Base-by-base conservation (phyloP, 2,797 vertebrate species). In the Phoxinus dragarum region DNA sequence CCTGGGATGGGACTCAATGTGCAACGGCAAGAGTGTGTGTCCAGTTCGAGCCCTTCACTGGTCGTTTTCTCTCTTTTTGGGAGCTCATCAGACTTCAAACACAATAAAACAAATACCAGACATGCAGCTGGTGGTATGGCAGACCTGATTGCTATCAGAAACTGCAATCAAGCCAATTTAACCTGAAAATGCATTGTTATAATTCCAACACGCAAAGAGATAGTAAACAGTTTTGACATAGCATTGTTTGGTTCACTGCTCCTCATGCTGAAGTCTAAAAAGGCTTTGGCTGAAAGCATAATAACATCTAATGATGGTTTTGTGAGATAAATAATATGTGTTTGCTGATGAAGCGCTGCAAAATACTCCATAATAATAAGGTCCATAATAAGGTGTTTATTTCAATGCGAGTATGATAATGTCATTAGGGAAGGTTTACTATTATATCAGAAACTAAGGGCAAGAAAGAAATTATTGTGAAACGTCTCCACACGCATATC, bases 31-130 rank as follows among this genome's bases (percentile, higher is more conserved):
- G 80, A 61, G 23, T 61, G 36, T 67, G 80, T 67, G 66, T 80
- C 36, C 80, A 38, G 17, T 38, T 76, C 21, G 47, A 42, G 23
- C 54, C 66, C 80, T 16, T 59, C 88, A 86, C 89, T 87, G 91
- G 89, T 49, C 5, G 10, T 80, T 85, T 64, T 64, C 71, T 83
- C 89, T 91, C 86, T 89, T 42, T 93, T 91, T 93, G 88, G 89
- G 90, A 90, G 89, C 90, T 94, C 91, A 75, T 91, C 67, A 84
- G 91, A 93, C 92, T 92, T 94, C 94, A 94, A 94, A 94, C 91
- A 90, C 88, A 93, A 92, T 90, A 90, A 92, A 91, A 90, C 90
- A 82, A 83, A 64, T 80, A 91, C 87, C 82, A 88, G 92, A 91
- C 87, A 88, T 88, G 73, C 76, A 67, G 54, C 40, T 71, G 56